These are phyloP conservation scores for Musca vetustissima DNA, from an alignment of 1,140 invertebrate genomes.

Conservation along the genomic window DNA sequence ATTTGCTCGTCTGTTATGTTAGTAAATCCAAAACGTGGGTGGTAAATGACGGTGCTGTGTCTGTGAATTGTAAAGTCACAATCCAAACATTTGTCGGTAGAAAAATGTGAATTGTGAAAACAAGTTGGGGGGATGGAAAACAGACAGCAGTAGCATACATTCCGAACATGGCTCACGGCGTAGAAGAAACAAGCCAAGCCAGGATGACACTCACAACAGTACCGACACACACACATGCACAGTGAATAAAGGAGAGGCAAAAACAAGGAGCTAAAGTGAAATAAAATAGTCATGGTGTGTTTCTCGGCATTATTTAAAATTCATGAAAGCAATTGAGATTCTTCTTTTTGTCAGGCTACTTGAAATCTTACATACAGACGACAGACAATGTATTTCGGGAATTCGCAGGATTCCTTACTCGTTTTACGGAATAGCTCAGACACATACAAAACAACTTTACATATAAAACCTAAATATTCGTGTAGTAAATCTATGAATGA, in stretches of 20 bases:
- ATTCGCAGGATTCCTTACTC: too few species aligned
- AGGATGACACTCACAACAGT: not conserved
- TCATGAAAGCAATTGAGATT: constrained; percentile 22
- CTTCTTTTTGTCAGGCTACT: constrained; percentile 10
- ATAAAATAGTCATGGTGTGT: constrained; percentile 17
- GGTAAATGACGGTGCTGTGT: too few species aligned
- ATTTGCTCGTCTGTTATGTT: constrained; percentile 17
- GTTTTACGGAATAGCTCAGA: too few species aligned
- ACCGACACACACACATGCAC: not conserved
- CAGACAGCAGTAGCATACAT: not conserved
- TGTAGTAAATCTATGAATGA: too few species aligned
- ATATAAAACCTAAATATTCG: too few species aligned
- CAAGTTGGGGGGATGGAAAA: not conserved
- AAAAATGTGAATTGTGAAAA: not conserved
- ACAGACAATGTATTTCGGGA: too few species aligned
- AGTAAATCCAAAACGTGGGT: constrained; percentile 9
- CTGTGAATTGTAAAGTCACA: not conserved
- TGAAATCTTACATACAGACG: not conserved
- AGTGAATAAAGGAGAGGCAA: not conserved
- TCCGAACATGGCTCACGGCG: not conserved
- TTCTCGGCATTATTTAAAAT: constrained; percentile 15
- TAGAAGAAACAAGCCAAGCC: not conserved
- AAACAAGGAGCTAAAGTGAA: constrained; percentile 1
- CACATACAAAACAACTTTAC: too few species aligned
- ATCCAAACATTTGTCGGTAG: constrained; percentile 9